Conservation (phyloP, 2,797 vertebrate species). For the Anas bahamensis region DNA sequence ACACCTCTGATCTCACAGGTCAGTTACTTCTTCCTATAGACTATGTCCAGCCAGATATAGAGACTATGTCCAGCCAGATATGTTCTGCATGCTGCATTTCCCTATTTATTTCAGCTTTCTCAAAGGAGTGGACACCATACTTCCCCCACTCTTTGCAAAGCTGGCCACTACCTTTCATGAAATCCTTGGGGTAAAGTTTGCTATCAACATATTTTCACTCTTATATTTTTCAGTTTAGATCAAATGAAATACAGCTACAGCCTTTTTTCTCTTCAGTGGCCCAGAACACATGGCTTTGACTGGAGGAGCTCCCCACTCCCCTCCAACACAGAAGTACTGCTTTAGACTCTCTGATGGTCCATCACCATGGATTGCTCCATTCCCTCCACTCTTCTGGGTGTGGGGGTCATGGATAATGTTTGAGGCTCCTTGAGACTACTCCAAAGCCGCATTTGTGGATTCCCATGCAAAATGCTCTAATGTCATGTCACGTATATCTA, state of each 20-base stretch:
- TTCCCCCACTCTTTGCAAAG: neutral
- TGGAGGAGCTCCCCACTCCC: neutral
- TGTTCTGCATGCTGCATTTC: neutral
- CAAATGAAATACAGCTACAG: neutral
- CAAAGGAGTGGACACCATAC: no score
- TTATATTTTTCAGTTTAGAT: neutral
- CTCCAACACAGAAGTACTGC: neutral
- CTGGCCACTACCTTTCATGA: neutral
- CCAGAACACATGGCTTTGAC: neutral
- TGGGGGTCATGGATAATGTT: neutral
- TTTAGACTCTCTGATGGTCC: neutral
- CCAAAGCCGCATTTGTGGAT: neutral
- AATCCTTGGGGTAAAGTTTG: neutral
- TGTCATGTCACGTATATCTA: neutral
- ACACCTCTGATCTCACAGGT: neutral
- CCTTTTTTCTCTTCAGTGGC: neutral
- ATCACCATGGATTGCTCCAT: neutral
- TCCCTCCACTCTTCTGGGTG: neutral
- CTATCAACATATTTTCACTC: neutral
- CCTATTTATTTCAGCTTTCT: neutral
- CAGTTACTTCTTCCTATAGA: neutral
- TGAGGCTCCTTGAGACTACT: neutral
- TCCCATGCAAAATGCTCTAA: neutral
- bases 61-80: neutral
- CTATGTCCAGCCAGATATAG: neutral